These are phyloP conservation scores for Ormyrus nitidulus DNA, from an alignment of 2,888 invertebrate genomes.

Conservation along the genomic window DNA sequence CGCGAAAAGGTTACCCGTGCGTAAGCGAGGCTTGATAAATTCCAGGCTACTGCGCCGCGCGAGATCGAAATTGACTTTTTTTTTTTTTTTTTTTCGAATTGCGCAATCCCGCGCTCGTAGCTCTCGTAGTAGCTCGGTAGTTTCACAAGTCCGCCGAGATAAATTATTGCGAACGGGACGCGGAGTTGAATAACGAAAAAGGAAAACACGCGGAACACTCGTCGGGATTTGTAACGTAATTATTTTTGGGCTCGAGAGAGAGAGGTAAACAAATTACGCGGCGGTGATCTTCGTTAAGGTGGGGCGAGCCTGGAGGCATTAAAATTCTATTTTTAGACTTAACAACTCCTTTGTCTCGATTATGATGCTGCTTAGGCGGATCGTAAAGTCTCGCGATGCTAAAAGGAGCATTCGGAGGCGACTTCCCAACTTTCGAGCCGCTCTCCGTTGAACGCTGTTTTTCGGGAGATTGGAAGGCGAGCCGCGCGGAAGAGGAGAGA, in stretches of 20 bases:
- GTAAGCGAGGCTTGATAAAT: background rate
- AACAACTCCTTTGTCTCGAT: constrained; percentile 13
- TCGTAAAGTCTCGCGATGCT: constrained; percentile 7
- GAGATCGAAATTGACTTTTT: background rate
- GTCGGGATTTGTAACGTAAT: background rate
- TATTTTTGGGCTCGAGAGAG: background rate
- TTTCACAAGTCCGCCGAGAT: background rate
- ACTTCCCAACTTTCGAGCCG: background rate
- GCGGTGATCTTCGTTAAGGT: no score
- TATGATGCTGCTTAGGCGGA: constrained; percentile 9
- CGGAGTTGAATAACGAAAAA: background rate
- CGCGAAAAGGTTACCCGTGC: background rate
- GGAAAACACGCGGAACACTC: background rate
- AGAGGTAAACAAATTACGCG: background rate
- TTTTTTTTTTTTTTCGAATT: background rate
- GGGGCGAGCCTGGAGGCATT: background rate
- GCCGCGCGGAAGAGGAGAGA: no score
- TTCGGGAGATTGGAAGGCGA: constrained; percentile 24
- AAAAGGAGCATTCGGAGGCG: background rate
- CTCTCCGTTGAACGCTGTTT: background rate
- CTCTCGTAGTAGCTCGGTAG: background rate
- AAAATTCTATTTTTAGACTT: constrained; percentile 15
- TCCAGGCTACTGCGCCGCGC: background rate
- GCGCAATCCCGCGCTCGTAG: background rate
- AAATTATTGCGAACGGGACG: background rate